Evolutionary conservation across 2,113 vertebrate genomes (phyloP).

Genomic region (Entosphenus tridentatus): DNA sequence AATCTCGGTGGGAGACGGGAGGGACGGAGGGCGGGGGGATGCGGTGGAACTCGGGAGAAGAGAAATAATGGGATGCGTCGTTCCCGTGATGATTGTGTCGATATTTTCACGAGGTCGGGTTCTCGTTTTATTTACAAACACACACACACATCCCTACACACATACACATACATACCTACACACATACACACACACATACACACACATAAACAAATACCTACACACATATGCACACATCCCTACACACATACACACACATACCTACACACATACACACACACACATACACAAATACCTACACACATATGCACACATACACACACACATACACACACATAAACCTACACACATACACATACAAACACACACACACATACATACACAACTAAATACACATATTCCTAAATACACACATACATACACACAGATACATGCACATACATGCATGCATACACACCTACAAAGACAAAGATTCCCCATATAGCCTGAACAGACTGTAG

Average conservation of each 20-base stretch:
- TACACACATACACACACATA: background rate
- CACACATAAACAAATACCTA: background rate
- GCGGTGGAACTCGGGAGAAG: no score
- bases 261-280: background rate
- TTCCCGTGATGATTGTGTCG: no score
- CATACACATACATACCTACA: no score
- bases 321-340: background rate
- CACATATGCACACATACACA: background rate
- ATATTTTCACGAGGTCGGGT: no score
- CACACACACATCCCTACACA: no score
- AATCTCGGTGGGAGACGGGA: no score
- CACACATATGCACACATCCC: background rate
- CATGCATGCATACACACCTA: background rate
- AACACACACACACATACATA: background rate
- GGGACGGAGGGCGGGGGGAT: no score
- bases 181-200: no score
- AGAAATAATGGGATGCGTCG: no score
- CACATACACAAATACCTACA: background rate
- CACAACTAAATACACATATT: background rate
- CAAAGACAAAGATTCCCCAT: background rate
- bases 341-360: background rate
- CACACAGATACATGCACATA: background rate
- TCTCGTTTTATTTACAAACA: no score
- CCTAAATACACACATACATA: background rate
- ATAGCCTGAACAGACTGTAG: background rate